Conservation (phyloP, 1,140 invertebrate species). For the Diabrotica undecimpunctata region DNA sequence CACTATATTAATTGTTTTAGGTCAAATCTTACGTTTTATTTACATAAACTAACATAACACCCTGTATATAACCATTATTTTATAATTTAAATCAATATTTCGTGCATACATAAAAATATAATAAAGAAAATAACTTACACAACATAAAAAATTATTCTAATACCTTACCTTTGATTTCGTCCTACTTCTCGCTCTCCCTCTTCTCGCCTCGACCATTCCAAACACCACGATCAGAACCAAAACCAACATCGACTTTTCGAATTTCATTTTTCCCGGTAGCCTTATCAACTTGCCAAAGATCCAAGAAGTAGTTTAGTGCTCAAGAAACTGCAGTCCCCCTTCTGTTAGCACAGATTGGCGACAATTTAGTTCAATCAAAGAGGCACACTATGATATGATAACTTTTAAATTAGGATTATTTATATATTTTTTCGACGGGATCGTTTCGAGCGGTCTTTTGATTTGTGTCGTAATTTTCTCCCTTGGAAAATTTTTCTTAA, state of each 20-base stretch:
- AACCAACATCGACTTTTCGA: constrained; percentile 27
- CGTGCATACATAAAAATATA: too few relatives aligned
- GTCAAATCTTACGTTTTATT: too few relatives aligned
- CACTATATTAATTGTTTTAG: too few relatives aligned
- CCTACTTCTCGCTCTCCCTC: constrained; percentile 62
- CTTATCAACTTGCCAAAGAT: neutral
- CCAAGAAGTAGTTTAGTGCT: neutral
- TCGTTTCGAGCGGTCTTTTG: too few relatives aligned
- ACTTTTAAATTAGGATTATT: constrained; percentile 3
- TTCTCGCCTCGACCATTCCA: constrained; percentile 46
- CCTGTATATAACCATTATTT: too few relatives aligned
- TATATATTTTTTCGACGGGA: neutral
- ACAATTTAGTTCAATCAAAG: constrained; percentile 17
- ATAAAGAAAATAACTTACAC: neutral
- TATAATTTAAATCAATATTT: too few relatives aligned
- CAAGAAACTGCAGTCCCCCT: constrained; percentile 10
- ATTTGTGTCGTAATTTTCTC: too few relatives aligned
- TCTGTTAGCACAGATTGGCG: constrained; percentile 7
- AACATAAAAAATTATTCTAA: neutral
- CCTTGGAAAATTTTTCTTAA: too few relatives aligned
- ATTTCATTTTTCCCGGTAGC: constrained; percentile 26
- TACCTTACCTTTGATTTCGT: constrained; percentile 63
- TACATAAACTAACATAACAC: too few relatives aligned
- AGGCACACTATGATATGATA: constrained; percentile 4
- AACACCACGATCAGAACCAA: constrained; percentile 31